Percentiles rank a stretch among this genome's conserved stretches.
phyloP scores from a whole-genome alignment of 2,888 invertebrate species.

The Mamestra brassicae region DNA sequence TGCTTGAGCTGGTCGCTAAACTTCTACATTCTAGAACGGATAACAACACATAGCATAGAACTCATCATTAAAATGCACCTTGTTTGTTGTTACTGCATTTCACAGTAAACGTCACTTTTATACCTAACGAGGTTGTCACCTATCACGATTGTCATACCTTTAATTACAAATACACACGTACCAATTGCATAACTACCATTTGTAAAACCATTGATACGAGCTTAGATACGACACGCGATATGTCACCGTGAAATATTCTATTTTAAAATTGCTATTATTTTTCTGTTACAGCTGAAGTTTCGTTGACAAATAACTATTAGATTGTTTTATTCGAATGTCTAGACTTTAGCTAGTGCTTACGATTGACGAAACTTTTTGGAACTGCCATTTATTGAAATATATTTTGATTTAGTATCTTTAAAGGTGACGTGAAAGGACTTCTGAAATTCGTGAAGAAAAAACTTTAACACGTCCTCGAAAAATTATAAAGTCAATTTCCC shows the following conservation, averaged over 20 bases:
- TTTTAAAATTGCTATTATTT: conserved; percentile 25
- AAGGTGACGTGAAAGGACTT: neutral
- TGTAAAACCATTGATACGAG: conserved; percentile 38
- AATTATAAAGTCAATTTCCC: conserved; percentile 44
- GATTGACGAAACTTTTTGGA: conserved; percentile 20
- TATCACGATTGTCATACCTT: conserved; percentile 8
- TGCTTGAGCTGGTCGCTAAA: too few species aligned
- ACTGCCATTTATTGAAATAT: neutral
- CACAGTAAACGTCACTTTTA: conserved; percentile 21
- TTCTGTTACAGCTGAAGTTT: conserved; percentile 9
- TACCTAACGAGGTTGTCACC: conserved; percentile 43
- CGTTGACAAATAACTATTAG: conserved; percentile 10
- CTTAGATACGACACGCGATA: conserved; percentile 42
- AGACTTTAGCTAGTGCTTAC: conserved; percentile 19
- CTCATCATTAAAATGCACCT: conserved; percentile 32
- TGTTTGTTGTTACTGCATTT: conserved; percentile 34
- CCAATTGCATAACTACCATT: conserved; percentile 35
- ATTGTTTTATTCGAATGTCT: conserved; percentile 32
- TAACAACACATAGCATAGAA: conserved; percentile 1
- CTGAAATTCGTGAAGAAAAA: neutral
- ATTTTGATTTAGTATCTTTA: conserved; percentile 7
- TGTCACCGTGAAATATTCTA: neutral
- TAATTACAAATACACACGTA: conserved; percentile 34
- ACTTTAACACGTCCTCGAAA: neutral
- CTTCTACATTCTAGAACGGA: neutral